Evolutionary conservation across 1,140 invertebrate species (phyloP).

Genomic region (Chrysopa pallens): DNA sequence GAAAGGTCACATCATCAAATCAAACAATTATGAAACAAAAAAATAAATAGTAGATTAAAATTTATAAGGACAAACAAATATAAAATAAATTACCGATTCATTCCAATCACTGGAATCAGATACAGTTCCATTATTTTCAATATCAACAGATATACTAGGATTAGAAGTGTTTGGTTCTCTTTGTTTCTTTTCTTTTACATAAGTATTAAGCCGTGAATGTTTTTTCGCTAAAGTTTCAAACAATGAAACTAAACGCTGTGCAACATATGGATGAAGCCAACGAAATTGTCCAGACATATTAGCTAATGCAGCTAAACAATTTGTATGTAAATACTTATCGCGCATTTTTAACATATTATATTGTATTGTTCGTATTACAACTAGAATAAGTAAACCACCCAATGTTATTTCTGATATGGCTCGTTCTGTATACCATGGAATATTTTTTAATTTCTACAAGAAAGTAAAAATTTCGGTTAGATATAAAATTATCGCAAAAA

Average conservation of each 20-base stretch:
- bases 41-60: too few relatives aligned
- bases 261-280: conserved; percentile 87
- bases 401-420: conserved; percentile 80
- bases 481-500: background rate
- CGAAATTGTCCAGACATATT: conserved; percentile 96
- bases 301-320: conserved; percentile 91
- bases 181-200: conserved; percentile 12
- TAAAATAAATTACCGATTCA: too few relatives aligned
- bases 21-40: too few relatives aligned
- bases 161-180: conserved; percentile 18
- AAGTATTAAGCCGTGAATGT: conserved; percentile 38
- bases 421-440: conserved; percentile 84
- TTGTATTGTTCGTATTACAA: conserved; percentile 90
- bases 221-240: conserved; percentile 77
- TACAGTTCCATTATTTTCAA: conserved; percentile 19
- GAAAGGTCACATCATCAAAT: too few relatives aligned
- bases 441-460: conserved; percentile 64
- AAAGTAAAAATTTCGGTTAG: background rate
- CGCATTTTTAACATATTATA: conserved; percentile 95
- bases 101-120: conserved; percentile 8
- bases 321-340: conserved; percentile 92
- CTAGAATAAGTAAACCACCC: conserved; percentile 87
- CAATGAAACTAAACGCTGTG: conserved; percentile 76
- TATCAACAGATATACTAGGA: conserved; percentile 9
- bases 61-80: too few relatives aligned